Evolutionary conservation across 2,888 invertebrate genomes (phyloP).

Genomic region (Ferdinandea cuprea): DNA sequence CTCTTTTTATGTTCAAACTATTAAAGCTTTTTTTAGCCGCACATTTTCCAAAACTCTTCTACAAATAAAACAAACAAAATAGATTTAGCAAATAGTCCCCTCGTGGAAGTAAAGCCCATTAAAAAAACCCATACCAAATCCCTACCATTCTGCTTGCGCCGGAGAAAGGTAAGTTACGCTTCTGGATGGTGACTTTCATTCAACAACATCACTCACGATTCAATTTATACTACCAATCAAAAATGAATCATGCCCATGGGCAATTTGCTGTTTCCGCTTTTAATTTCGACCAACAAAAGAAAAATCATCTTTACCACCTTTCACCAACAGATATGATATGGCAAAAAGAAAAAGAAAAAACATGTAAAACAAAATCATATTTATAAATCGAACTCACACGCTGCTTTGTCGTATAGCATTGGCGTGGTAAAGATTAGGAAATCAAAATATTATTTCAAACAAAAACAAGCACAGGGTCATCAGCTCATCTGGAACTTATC

Average conservation of each 20-base stretch:
- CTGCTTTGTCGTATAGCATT: not conserved
- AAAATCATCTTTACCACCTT: conserved; percentile 6
- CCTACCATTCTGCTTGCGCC: not conserved
- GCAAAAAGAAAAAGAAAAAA: conserved; percentile 1
- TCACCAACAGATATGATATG: not conserved
- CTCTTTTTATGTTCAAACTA: too few relatives aligned
- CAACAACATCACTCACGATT: conserved; percentile 1
- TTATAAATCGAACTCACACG: too few relatives aligned
- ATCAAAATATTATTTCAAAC: conserved; percentile 4
- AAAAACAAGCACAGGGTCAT: conserved; percentile 50
- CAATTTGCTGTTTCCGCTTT: conserved; percentile 14
- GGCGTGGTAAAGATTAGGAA: conserved; percentile 14
- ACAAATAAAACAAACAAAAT: too few relatives aligned
- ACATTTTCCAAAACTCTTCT: too few relatives aligned
- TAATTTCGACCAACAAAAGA: not conserved
- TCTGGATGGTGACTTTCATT: not conserved
- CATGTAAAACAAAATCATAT: too few relatives aligned
- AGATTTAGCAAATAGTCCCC: too few relatives aligned
- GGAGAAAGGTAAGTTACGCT: conserved; percentile 4
- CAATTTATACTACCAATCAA: conserved; percentile 6
- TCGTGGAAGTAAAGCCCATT: too few relatives aligned
- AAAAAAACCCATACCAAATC: not conserved
- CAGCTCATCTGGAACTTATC: conserved; percentile 35
- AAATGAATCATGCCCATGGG: not conserved
- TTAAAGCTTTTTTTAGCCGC: too few relatives aligned